These are phyloP conservation scores for Zophobas morio DNA, from an alignment of 1,140 invertebrate genomes.

Conservation along the genomic window DNA sequence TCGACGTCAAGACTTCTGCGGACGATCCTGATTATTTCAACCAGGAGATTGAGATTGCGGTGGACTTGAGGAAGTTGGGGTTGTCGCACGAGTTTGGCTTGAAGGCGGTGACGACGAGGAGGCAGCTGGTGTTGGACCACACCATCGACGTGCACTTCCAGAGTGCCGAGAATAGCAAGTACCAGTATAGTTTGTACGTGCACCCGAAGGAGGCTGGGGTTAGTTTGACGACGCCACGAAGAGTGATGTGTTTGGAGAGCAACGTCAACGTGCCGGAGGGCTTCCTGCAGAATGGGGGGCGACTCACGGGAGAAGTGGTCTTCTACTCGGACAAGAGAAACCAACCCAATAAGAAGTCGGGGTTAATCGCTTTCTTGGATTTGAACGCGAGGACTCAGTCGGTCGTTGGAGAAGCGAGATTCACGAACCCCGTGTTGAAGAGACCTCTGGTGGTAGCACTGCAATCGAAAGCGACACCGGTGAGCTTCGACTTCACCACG, in stretches of 20 bases:
- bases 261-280: slow-evolving; percentile 40
- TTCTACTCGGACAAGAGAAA: slow-evolving; percentile 81
- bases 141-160: slow-evolving; percentile 79
- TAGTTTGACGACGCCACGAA: slow-evolving; percentile 75
- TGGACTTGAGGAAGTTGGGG: slow-evolving; percentile 81
- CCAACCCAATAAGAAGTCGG: slow-evolving; percentile 77
- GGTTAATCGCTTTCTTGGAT: slow-evolving; percentile 69
- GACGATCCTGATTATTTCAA: slow-evolving; percentile 65
- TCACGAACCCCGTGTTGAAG: slow-evolving; percentile 76
- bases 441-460: slow-evolving; percentile 72
- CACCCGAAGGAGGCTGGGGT: slow-evolving; percentile 73
- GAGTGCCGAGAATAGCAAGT: slow-evolving; percentile 77
- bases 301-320: slow-evolving; percentile 69
- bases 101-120: slow-evolving; percentile 74
- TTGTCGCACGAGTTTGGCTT: slow-evolving; percentile 80
- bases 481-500: neutral
- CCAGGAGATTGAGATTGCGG: slow-evolving; percentile 72
- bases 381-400: slow-evolving; percentile 67
- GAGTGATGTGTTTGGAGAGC: slow-evolving; percentile 74
- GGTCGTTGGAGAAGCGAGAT: slow-evolving; percentile 72
- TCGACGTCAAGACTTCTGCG: slow-evolving; percentile 74
- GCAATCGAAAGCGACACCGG: neutral
- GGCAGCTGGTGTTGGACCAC: slow-evolving; percentile 74
- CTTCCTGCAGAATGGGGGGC: slow-evolving; percentile 57
- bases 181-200: slow-evolving; percentile 76